Conservation (phyloP, 2,113 vertebrate species). For the Cercocebus atys region DNA sequence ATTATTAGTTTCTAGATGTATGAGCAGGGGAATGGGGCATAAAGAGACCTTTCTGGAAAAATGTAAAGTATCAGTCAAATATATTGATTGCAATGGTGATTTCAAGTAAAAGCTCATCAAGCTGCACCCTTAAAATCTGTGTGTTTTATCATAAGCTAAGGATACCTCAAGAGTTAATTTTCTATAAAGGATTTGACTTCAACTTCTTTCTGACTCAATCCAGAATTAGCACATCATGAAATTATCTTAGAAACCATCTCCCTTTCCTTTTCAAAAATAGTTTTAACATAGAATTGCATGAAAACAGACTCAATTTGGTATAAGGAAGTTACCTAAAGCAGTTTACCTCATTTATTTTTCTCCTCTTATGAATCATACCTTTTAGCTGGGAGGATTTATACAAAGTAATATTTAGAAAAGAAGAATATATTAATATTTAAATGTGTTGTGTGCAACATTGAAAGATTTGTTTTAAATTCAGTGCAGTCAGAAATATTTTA, state of each 20-base stretch:
- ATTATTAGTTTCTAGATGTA: neutral
- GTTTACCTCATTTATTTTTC: neutral
- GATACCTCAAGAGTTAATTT: neutral
- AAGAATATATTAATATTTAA: neutral
- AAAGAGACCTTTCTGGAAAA: neutral
- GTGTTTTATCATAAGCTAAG: neutral
- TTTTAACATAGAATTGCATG: neutral
- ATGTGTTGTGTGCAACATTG: neutral
- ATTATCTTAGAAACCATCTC: neutral
- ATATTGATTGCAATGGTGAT: neutral
- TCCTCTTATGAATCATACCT: neutral
- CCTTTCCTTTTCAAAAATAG: neutral
- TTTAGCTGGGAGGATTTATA: neutral
- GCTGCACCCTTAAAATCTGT: neutral
- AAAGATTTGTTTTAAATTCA: neutral
- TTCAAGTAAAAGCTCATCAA: neutral
- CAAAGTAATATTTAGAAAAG: neutral
- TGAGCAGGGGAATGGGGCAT: neutral
- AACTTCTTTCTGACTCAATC: neutral
- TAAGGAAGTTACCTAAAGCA: neutral
- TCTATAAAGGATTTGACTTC: neutral
- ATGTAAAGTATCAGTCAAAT: neutral
- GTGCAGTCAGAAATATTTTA: conserved; percentile 27
- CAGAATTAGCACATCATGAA: neutral
- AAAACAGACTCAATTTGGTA: neutral